Evolutionary conservation across 2,888 invertebrate species (phyloP).

Genomic region (Drosophila borborema): DNA sequence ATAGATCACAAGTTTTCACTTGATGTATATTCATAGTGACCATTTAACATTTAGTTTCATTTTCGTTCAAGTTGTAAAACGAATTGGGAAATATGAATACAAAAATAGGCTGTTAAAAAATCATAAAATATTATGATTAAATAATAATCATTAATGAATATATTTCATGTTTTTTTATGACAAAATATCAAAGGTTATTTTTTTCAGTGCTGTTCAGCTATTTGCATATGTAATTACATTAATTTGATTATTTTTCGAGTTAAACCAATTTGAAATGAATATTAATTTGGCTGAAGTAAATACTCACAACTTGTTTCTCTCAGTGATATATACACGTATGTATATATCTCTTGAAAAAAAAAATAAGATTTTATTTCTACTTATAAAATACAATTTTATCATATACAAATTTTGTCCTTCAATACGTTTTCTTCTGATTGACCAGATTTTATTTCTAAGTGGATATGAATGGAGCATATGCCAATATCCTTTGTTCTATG

Average conservation of each 20-base stretch:
- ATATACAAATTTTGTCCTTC: too few species aligned
- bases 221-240: not conserved
- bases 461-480: too few species aligned
- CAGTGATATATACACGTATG: not conserved
- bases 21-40: not conserved
- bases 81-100: not conserved
- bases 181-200: not conserved
- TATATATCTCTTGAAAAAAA: not conserved
- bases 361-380: too few species aligned
- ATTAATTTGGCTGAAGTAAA: too few species aligned
- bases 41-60: not conserved
- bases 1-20: not conserved
- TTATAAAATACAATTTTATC: too few species aligned
- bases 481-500: too few species aligned
- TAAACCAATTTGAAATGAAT: too few species aligned
- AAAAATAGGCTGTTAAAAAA: not conserved
- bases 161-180: not conserved
- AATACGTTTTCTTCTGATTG: too few species aligned
- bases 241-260: not conserved
- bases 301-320: not conserved
- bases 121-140: not conserved
- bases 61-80: not conserved
- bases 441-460: too few species aligned
- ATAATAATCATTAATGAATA: not conserved
- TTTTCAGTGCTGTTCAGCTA: not conserved